Evolutionary conservation across 2,113 vertebrate species (phyloP), one percentile per base, ranked within the genome.

Genomic region (Vidua macroura): DNA sequence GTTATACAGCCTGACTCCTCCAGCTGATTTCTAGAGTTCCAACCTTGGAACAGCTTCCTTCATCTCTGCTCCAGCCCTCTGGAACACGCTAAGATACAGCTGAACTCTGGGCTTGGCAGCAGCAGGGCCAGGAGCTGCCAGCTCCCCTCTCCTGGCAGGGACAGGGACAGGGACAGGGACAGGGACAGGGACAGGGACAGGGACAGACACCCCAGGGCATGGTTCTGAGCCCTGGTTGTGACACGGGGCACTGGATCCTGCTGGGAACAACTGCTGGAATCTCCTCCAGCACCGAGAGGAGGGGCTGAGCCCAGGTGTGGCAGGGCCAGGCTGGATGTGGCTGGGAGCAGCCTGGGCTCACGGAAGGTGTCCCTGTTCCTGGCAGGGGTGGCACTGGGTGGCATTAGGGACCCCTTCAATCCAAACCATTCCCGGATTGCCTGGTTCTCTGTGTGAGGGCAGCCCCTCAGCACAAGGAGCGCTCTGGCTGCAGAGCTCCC

Each of bases 141-240:
- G 77, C 77, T 66, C 51, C 60, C 51, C 43, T 49, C 60, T 66
- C 23, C 49, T 2, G 1, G 49, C 59, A 43, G 75, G 30, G 46
- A 33, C 28, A 53, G 48, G 33, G 43, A 17, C 20, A 41, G 69
- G 69, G 69, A 3, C 22, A 43, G 49, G 48, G 69, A 19, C 20
- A 41, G 21, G 49, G 53, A 11, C 24, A 11, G 58, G 59, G 48
- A 39, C 53, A 18, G 66, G 33, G 35, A 35, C 35, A 35, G 35
- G 35, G 33, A 31, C 33, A 20, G 83, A 6, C 5, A 79, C 6
- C 9, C 27, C 69, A 60, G 60, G 8, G 85, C 2, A 0, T 0
- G 9, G 68, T 58, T 6, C 35, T 0, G 1, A n/a, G 81, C 20
- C 68, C 77, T 52, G 43, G 4, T 0, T 24, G 56, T 35, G 62